Conservation (phyloP, 2,797 vertebrate genomes). For the Poeciliopsis presidionis region DNA sequence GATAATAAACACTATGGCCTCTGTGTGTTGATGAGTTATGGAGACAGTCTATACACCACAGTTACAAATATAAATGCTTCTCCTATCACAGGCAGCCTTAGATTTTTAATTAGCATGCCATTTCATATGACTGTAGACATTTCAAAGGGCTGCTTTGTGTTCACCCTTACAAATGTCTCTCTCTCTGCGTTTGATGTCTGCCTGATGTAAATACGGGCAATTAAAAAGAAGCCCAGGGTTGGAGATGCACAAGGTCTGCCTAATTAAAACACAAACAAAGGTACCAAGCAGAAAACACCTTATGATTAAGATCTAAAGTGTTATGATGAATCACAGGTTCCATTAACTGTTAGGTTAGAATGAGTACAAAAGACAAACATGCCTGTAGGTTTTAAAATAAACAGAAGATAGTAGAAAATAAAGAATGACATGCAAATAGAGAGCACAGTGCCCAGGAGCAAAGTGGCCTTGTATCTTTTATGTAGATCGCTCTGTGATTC, state of each 20-base stretch:
- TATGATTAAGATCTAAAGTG: conserved; percentile 95
- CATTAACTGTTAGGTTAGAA: conserved; percentile 93
- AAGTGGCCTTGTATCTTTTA: conserved; percentile 73
- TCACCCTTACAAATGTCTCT: conserved; percentile 91
- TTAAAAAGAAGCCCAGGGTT: conserved; percentile 92
- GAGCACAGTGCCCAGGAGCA: conserved; percentile 50
- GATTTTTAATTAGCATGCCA: conserved; percentile 93
- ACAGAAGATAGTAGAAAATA: conserved; percentile 67
- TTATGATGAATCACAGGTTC: conserved; percentile 90
- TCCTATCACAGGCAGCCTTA: conserved; percentile 87
- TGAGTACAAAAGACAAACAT: conserved; percentile 85
- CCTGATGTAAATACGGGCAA: conserved; percentile 95
- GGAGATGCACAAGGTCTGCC: conserved; percentile 90
- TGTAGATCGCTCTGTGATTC: conserved; percentile 45
- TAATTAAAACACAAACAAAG: conserved; percentile 99
- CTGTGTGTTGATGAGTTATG: conserved; percentile 76
- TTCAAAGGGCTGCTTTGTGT: conserved; percentile 93
- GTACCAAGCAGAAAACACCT: conserved; percentile 87
- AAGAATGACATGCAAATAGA: conserved; percentile 71
- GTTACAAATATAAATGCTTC: conserved; percentile 82
- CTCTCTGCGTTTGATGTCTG: conserved; percentile 92
- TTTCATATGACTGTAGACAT: conserved; percentile 92
- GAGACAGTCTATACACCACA: conserved; percentile 71
- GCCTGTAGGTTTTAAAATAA: conserved; percentile 85
- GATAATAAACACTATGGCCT: conserved; percentile 79